Evolutionary conservation across 2,797 vertebrate genomes (phyloP), one percentile per base, ranked within the genome.

Genomic region (Gorsachius magnificus): DNA sequence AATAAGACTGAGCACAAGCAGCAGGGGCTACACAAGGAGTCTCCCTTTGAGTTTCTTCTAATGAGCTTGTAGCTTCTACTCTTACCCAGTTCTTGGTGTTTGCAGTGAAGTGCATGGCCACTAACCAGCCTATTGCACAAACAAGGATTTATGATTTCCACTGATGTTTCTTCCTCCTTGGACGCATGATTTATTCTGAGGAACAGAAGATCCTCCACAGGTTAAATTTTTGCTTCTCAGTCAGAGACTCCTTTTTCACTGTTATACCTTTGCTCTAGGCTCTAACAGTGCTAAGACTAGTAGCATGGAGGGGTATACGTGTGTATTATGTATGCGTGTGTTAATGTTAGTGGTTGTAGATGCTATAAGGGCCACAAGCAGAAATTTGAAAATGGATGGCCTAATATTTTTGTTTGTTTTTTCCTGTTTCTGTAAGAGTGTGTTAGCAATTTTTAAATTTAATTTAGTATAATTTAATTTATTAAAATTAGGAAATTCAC

Each of bases 251-350:
- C 16, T 76, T 87, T 94, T 89, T 61, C 36, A 48, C 29, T 35
- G 13, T 48, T 66, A 51, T 22, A 53, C 3, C 16, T 83, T 85
- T 89, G 19, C 45, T 70, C 14, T 35, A 68, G 60, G 8, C 20
- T 91, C 31, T 41, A 57, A 46, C 48, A 89, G 38, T 45, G 41
- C 56, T 70, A 3, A 1, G 33, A 78, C 41, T 57, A 53, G 57
- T 38, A 54, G 51, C 26, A 46, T 0, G 0, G 31, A 77, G 0
- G 1, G 11, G 11, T 70, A 17, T 51, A 43, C 21, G 7, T 25
- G 18, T 69, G 51, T 54, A 51, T 56, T 79, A 28, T 3, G 12
- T 48, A 53, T 16, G 11, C 35, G 25, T 51, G 29, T n/a, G 29
- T 50, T 66, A 36, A 75, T 17, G 33, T 53, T 58, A 65, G 17